Percentiles rank a stretch among this genome's conserved stretches.
Evolutionary conservation across 2,797 vertebrate species (phyloP).

Genomic region (Lateolabrax maculatus): DNA sequence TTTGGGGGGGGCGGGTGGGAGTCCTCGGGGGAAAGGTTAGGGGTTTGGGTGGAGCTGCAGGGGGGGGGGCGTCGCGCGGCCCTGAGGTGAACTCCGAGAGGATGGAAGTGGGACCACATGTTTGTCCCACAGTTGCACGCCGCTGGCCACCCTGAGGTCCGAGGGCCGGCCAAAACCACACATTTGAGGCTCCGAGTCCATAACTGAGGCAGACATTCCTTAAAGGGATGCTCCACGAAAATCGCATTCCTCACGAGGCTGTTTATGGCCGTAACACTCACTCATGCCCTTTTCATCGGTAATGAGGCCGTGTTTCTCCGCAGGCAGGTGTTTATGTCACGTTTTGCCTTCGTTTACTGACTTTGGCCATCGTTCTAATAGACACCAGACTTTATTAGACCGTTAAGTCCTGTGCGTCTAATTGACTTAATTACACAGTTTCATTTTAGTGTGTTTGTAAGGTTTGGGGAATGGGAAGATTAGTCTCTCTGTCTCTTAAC

Average conservation of each 20-base stretch:
- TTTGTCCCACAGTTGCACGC: constrained; percentile 50
- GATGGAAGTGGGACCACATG: constrained; percentile 72
- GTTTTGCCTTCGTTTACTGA: constrained; percentile 28
- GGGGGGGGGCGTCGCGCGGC: constrained; percentile 22
- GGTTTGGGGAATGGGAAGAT: not conserved
- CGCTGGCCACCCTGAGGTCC: constrained; percentile 40
- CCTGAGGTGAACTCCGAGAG: constrained; percentile 60
- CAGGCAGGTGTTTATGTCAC: constrained; percentile 47
- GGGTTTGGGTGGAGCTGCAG: constrained; percentile 39
- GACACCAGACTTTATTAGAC: constrained; percentile 35
- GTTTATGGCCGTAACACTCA: constrained; percentile 21
- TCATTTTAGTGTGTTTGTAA: not conserved
- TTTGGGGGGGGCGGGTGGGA: constrained; percentile 4
- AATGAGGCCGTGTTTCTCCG: constrained; percentile 37
- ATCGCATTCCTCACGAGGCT: constrained; percentile 10
- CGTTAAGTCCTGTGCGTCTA: not conserved
- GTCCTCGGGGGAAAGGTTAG: constrained; percentile 35
- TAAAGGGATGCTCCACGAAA: constrained; percentile 36
- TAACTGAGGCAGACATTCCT: constrained; percentile 34
- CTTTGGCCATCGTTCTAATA: constrained; percentile 32
- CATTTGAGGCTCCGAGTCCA: constrained; percentile 47
- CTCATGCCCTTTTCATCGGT: not conserved
- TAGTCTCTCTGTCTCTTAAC: not conserved
- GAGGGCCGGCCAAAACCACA: constrained; percentile 54
- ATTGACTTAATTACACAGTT: constrained; percentile 17